Evolutionary conservation across 37 sponge, comb jelly and placozoan genomes (phyloP), one percentile per base, ranked within the genome.

Genomic region (Halichondria panicea): DNA sequence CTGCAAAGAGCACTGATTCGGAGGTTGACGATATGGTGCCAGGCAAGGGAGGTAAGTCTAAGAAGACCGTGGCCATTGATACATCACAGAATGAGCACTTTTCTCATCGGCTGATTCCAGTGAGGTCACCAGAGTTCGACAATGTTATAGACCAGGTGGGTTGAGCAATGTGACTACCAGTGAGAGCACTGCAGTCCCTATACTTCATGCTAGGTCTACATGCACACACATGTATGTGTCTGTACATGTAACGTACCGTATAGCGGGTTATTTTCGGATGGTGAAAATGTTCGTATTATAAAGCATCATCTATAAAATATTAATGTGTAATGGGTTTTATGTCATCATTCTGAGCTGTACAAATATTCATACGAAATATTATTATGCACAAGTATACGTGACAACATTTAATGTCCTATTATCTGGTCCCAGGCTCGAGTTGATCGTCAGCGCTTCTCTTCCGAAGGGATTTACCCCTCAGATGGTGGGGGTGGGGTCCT

Each of bases 71-170:
- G 38, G 84, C 84, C 33, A 84, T 84, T 22, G 77, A 84, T 56
- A 76, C 43, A 13, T 43, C 43, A 13, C 84, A 84, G 39, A 76
- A 76, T 46, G 76, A 75, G 33, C 68, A 66, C 35, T 84, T 84
- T 55, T 76, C 84, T 59, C 84, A 76, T 28, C 76, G 84, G 0
- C 84, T 70, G 1, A 50, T 84, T 22, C 84, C 84, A 24, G 63
- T 65, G 6, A 61, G 59, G 77, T 74, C 75, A 11, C 83, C 78
- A 35, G 89, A 88, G 73, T 88, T 88, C 66, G 89, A 82, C 41
- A 82, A 75, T 43, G 89, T 88, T 62, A 82, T 81, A 9, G 66
- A 82, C n/a, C 83, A 82, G 79, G 88, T 87, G 45, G 13, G 41
- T 3, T n/a, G 24, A 12, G 43, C 9, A 48, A 15, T 48, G 15